phyloP scores from a whole-genome alignment of 2,888 invertebrate species.

The Toxonevra muliebris region DNA sequence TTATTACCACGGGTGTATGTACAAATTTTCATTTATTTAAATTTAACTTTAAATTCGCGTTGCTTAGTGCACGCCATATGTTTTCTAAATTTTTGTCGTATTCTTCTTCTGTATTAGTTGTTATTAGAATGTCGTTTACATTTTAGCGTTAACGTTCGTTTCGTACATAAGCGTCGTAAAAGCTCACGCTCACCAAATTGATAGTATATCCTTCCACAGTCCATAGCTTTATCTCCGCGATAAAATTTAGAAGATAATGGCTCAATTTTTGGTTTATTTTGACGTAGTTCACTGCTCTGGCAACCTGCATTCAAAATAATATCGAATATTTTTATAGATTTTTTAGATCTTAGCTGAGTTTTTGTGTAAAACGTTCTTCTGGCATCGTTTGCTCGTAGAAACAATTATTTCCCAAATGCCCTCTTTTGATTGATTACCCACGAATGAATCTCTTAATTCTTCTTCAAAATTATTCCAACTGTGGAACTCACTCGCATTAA shows the following conservation, averaged over 20 bases:
- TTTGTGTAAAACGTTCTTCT: constrained; percentile 29
- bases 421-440: not conserved
- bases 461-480: constrained; percentile 15
- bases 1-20: too few species aligned
- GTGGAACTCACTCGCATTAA: constrained; percentile 12
- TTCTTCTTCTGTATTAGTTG: too few species aligned
- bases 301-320: constrained; percentile 17
- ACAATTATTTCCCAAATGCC: constrained; percentile 20
- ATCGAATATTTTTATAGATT: constrained; percentile 16
- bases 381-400: constrained; percentile 19
- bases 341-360: constrained; percentile 23
- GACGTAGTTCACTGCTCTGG: not conserved
- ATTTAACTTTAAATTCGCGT: too few species aligned
- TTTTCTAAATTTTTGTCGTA: too few species aligned
- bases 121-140: too few species aligned
- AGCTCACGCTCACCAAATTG: constrained; percentile 26
- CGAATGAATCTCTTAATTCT: constrained; percentile 18
- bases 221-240: not conserved
- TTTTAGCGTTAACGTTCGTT: constrained; percentile 17
- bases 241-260: constrained; percentile 6
- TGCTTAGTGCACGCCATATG: too few species aligned
- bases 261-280: constrained; percentile 5
- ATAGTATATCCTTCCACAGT: constrained; percentile 5
- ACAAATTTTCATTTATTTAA: too few species aligned
- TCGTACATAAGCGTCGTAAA: constrained; percentile 28